A percentile compares a stretch with the other conserved stretches of the same genome.
Evolutionary conservation across 2,888 invertebrate genomes (phyloP).

Genomic region (Eumerus sabulonum): DNA sequence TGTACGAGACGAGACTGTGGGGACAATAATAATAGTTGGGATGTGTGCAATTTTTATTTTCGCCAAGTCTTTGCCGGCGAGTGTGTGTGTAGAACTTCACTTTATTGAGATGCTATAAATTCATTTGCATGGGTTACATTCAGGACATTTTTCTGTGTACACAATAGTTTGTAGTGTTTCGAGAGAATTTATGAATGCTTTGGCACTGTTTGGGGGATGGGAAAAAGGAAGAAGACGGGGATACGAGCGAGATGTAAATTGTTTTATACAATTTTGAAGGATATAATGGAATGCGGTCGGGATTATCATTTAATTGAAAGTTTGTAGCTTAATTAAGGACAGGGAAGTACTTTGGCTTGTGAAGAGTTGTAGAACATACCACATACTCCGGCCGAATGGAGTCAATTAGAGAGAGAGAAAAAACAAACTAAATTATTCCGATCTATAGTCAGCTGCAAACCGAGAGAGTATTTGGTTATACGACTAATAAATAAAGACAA

Average conservation of each 20-base stretch:
- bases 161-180: slow-evolving; percentile 22
- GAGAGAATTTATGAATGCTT: slow-evolving; percentile 27
- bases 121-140: slow-evolving; percentile 48
- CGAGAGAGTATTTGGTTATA: too few relatives aligned
- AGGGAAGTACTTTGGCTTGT: not conserved
- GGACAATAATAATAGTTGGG: slow-evolving; percentile 50
- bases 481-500: too few relatives aligned
- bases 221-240: not conserved
- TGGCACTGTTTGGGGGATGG: not conserved
- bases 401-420: not conserved
- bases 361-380: too few relatives aligned
- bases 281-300: slow-evolving; percentile 8
- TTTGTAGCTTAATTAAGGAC: slow-evolving; percentile 12
- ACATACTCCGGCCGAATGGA: not conserved
- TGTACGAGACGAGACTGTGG: slow-evolving; percentile 17
- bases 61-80: not conserved
- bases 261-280: slow-evolving; percentile 24
- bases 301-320: slow-evolving; percentile 53
- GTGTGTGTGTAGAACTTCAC: slow-evolving; percentile 26
- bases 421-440: too few relatives aligned
- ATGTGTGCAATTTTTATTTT: slow-evolving; percentile 21
- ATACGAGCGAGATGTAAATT: slow-evolving; percentile 31
- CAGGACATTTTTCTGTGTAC: slow-evolving; percentile 12
- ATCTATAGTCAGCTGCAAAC: too few relatives aligned
- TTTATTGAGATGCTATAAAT: slow-evolving; percentile 60